Conservation (phyloP, 64 coral and sea anemone genomes). For the Platygyra sinensis region DNA sequence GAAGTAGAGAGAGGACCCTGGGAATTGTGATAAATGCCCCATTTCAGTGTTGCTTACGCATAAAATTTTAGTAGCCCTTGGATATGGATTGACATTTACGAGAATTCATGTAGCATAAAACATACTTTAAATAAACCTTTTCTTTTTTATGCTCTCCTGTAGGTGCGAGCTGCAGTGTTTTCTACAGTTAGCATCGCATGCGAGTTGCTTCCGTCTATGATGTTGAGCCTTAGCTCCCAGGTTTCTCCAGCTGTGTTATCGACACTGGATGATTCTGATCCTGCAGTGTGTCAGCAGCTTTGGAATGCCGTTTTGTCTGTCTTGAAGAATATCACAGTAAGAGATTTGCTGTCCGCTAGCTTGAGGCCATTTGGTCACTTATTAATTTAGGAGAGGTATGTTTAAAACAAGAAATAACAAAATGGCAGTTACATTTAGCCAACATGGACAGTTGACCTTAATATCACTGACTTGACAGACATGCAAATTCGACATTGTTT, state of each 20-base stretch:
- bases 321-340: conserved; percentile 73
- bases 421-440: too few relatives aligned
- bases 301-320: conserved; percentile 91
- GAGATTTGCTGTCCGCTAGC: background rate
- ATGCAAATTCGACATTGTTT: too few relatives aligned
- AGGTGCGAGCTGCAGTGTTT: conserved; percentile 87
- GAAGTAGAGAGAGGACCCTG: too few relatives aligned
- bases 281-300: conserved; percentile 76
- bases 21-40: too few relatives aligned
- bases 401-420: too few relatives aligned
- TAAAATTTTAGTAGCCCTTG: too few relatives aligned
- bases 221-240: conserved; percentile 52
- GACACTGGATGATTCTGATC: conserved; percentile 85
- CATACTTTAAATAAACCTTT: background rate
- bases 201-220: conserved; percentile 49
- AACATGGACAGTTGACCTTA: too few relatives aligned
- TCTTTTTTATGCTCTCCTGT: background rate
- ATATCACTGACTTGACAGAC: too few relatives aligned
- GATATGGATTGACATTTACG: too few relatives aligned
- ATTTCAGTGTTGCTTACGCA: too few relatives aligned
- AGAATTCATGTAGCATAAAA: too few relatives aligned
- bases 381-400: too few relatives aligned
- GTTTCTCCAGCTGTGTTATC: conserved; percentile 79
- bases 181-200: conserved; percentile 74
- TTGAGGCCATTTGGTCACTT: background rate